A percentile compares a stretch with the other conserved stretches of the same genome.
Conservation (phyloP, 2,113 vertebrate genomes). For the Aix galericulata region DNA sequence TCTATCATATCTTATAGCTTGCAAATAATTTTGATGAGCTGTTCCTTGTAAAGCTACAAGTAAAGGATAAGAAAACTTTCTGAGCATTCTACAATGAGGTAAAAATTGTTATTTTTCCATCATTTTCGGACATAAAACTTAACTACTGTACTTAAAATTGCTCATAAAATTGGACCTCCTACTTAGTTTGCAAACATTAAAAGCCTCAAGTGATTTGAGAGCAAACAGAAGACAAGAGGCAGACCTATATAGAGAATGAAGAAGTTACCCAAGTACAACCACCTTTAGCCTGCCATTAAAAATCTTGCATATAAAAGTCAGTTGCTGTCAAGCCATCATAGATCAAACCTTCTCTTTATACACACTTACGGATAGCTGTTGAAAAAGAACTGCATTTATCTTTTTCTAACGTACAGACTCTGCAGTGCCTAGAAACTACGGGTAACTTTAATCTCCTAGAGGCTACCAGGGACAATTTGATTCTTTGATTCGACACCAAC, state of each 20-base stretch:
- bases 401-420: neutral
- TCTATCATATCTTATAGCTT: neutral
- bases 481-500: neutral
- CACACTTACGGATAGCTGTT: neutral
- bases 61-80: neutral
- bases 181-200: conserved; percentile 16
- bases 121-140: neutral
- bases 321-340: conserved; percentile 7
- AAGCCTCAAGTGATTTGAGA: conserved; percentile 41
- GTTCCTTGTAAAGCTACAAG: conserved; percentile 1
- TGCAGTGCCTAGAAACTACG: neutral
- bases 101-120: neutral
- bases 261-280: conserved; percentile 10
- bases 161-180: conserved; percentile 7
- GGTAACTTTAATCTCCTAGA: neutral
- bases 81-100: neutral
- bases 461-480: neutral
- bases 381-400: neutral
- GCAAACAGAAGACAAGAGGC: neutral
- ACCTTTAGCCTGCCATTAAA: neutral
- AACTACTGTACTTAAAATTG: neutral
- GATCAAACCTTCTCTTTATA: neutral
- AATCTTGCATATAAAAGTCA: neutral
- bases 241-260: conserved; percentile 7
- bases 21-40: conserved; percentile 28